A percentile compares a stretch with the other conserved stretches of the same genome.
Evolutionary conservation across 2,113 vertebrate species (phyloP).

Genomic region (Glareola pratincola): DNA sequence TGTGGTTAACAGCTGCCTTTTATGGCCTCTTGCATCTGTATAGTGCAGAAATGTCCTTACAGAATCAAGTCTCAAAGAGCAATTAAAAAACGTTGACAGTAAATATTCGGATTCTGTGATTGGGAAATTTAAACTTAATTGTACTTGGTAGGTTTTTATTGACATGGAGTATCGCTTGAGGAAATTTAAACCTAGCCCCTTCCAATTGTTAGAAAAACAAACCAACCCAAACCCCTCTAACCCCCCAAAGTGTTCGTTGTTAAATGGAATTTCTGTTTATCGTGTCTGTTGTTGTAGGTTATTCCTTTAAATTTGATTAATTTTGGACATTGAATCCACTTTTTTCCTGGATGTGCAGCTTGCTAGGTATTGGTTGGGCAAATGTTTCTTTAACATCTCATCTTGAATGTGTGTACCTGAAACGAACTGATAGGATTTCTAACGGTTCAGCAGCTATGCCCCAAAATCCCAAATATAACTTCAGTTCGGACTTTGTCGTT

Average conservation of each 20-base stretch:
- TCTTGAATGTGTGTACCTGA: background rate
- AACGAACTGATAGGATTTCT: background rate
- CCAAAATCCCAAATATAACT: background rate
- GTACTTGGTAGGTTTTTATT: background rate
- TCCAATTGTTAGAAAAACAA: background rate
- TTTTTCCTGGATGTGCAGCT: background rate
- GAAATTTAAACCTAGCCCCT: background rate
- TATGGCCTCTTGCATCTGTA: background rate
- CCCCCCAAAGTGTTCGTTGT: fast-evolving
- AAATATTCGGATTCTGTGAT: background rate
- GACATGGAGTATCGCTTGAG: background rate
- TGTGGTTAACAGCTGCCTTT: background rate
- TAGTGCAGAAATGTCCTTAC: background rate
- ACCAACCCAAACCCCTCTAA: too few relatives aligned
- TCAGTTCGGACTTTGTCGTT: background rate
- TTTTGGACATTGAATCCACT: background rate
- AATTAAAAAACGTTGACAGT: background rate
- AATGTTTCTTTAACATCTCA: background rate
- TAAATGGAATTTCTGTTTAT: background rate
- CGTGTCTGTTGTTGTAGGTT: background rate
- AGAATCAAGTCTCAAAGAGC: background rate
- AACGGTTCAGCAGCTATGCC: background rate
- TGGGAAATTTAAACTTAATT: background rate
- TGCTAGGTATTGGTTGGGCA: background rate
- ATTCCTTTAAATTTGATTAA: background rate